A percentile compares a stretch with the other conserved stretches of the same genome.
phyloP scores from a whole-genome alignment of 1,140 invertebrate genomes.

The Galendromus occidentalis region DNA sequence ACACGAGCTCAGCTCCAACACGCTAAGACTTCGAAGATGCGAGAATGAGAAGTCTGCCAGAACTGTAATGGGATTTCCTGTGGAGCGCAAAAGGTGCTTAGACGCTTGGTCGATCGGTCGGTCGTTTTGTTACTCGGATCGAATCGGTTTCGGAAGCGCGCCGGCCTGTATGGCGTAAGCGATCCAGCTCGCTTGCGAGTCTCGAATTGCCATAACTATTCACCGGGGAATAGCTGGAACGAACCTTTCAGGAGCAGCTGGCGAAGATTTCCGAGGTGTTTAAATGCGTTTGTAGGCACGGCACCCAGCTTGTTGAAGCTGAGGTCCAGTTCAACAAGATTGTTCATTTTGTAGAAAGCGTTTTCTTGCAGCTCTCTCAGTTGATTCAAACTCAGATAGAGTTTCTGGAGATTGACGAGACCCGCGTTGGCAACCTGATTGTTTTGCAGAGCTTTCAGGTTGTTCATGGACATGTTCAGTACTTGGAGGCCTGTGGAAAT shows the following conservation, averaged over 20 bases:
- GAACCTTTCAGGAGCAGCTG: slow-evolving; percentile 42
- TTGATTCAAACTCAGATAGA: slow-evolving; percentile 52
- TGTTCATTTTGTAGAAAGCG: slow-evolving; percentile 59
- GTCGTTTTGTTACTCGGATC: too few relatives aligned
- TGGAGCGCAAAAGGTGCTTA: not conserved
- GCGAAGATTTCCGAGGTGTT: slow-evolving; percentile 55
- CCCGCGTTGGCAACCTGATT: slow-evolving; percentile 53
- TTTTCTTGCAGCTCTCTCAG: slow-evolving; percentile 50
- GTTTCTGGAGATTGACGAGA: slow-evolving; percentile 63
- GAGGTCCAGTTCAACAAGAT: slow-evolving; percentile 68
- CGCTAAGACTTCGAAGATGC: slow-evolving; percentile 47
- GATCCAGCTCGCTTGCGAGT: too few relatives aligned
- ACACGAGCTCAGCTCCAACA: slow-evolving; percentile 57
- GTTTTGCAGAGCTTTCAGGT: slow-evolving; percentile 46
- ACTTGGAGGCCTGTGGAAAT: slow-evolving; percentile 45
- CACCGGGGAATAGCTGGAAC: too few relatives aligned
- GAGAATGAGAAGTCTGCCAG: slow-evolving; percentile 52
- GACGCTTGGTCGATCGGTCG: too few relatives aligned
- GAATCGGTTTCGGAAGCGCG: too few relatives aligned
- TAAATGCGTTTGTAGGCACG: slow-evolving; percentile 52
- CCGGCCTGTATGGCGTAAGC: too few relatives aligned
- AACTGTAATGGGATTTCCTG: slow-evolving; percentile 49
- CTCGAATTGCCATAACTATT: too few relatives aligned
- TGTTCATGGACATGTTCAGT: slow-evolving; percentile 59
- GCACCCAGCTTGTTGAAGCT: slow-evolving; percentile 52